These are phyloP conservation scores for Sciaenops ocellatus DNA, from an alignment of 2,797 vertebrate species.

Conservation along the genomic window DNA sequence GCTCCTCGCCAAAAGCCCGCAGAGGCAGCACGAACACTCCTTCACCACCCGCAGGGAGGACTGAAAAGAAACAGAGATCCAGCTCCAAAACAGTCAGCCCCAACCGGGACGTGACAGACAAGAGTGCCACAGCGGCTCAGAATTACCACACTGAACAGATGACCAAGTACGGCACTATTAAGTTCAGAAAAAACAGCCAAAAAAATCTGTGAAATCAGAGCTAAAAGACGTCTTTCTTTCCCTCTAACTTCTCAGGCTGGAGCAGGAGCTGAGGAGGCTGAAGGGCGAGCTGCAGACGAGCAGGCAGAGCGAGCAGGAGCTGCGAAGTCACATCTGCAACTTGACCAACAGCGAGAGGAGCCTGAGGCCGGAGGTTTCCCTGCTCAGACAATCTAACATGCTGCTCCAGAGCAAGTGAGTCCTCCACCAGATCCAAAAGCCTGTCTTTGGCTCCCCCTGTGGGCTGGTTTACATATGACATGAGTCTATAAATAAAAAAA, in stretches of 20 bases:
- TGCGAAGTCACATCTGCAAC: conserved; percentile 88
- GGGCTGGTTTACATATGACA: conserved; percentile 31
- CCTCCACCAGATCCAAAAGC: background rate
- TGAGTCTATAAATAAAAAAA: conserved; percentile 20
- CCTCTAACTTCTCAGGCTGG: conserved; percentile 75
- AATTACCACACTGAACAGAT: conserved; percentile 83
- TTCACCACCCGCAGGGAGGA: conserved; percentile 74
- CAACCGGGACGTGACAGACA: conserved; percentile 75
- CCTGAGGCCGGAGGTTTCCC: conserved; percentile 86
- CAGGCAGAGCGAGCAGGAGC: conserved; percentile 87
- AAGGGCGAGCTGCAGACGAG: conserved; percentile 85
- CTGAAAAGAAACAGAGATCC: conserved; percentile 84
- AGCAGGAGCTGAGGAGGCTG: conserved; percentile 85
- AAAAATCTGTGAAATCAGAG: background rate
- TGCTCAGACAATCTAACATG: conserved; percentile 88
- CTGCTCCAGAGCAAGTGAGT: conserved; percentile 89
- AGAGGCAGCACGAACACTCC: conserved; percentile 73
- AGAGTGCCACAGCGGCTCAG: conserved; percentile 67
- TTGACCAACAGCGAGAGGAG: conserved; percentile 88
- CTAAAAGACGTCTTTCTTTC: background rate
- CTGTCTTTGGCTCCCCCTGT: conserved; percentile 26
- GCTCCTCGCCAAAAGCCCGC: conserved; percentile 81
- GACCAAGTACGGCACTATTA: conserved; percentile 72
- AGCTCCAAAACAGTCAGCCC: conserved; percentile 82
- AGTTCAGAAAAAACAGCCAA: background rate